Evolutionary conservation across 2,113 vertebrate species (phyloP).

Genomic region (Perognathus longimembris): DNA sequence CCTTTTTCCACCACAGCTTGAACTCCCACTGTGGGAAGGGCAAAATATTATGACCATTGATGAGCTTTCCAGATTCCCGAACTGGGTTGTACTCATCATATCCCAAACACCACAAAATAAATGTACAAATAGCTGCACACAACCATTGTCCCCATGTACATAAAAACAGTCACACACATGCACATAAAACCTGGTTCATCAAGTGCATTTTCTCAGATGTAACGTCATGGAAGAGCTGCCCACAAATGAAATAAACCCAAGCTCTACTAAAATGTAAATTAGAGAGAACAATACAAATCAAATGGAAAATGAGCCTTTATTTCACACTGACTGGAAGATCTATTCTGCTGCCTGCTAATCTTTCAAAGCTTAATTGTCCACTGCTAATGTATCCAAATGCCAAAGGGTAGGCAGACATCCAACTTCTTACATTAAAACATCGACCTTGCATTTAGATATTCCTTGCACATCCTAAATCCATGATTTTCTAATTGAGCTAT

Average conservation of each 20-base stretch:
- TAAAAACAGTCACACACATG: not conserved
- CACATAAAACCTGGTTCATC: not conserved
- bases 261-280: conserved; percentile 9
- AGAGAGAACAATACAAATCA: not conserved
- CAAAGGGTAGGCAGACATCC: not conserved
- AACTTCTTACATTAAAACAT: not conserved
- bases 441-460: not conserved
- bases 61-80: not conserved
- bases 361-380: conserved; percentile 35
- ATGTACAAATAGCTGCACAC: not conserved
- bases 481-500: too few species aligned
- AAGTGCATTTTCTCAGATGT: not conserved
- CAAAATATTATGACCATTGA: not conserved
- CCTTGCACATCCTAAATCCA: not conserved
- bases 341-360: not conserved
- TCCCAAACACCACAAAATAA: not conserved
- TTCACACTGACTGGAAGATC: not conserved
- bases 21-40: not conserved
- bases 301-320: conserved; percentile 33
- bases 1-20: not conserved
- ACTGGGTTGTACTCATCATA: not conserved
- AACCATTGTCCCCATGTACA: not conserved
- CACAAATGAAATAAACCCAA: conserved; percentile 2
- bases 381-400: not conserved
- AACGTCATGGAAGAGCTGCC: not conserved